A percentile compares a stretch with the other conserved stretches of the same genome.
Conservation (phyloP, 2,888 invertebrate genomes). For the Achlya flavicornis region DNA sequence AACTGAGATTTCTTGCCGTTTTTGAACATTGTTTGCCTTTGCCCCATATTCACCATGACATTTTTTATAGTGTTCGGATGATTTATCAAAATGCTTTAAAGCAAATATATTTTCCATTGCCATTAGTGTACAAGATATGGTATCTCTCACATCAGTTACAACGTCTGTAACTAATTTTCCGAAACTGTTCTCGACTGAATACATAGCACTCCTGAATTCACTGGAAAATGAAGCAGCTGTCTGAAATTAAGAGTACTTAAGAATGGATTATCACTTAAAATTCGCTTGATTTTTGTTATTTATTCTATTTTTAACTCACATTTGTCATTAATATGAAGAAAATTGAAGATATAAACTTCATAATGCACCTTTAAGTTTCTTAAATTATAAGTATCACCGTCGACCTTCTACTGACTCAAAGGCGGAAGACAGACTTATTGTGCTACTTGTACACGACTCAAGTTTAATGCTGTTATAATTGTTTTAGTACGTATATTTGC, state of each 20-base stretch:
- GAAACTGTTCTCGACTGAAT: constrained; percentile 58
- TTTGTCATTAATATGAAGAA: constrained; percentile 41
- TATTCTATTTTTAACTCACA: constrained; percentile 39
- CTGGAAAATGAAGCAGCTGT: constrained; percentile 58
- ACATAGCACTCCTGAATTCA: constrained; percentile 55
- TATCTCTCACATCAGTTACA: constrained; percentile 63
- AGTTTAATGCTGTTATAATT: not conserved
- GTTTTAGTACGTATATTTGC: not conserved
- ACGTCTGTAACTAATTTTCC: constrained; percentile 65
- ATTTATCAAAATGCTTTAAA: constrained; percentile 34
- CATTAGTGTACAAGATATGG: constrained; percentile 66
- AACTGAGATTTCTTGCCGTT: not conserved
- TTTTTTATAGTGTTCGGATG: constrained; percentile 14
- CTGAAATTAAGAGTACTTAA: constrained; percentile 51
- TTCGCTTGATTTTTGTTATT: not conserved
- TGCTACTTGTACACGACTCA: not conserved
- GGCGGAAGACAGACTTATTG: not conserved
- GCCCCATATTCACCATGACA: not conserved
- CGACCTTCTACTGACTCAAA: no score
- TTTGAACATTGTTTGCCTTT: not conserved
- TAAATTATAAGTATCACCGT: constrained; percentile 17
- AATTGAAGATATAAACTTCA: constrained; percentile 44
- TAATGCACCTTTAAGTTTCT: constrained; percentile 28
- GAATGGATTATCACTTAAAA: not conserved
- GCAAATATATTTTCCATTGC: constrained; percentile 63